phyloP scores from a whole-genome alignment of 2,113 vertebrate species.

The Lethenteron camtschaticum region DNA sequence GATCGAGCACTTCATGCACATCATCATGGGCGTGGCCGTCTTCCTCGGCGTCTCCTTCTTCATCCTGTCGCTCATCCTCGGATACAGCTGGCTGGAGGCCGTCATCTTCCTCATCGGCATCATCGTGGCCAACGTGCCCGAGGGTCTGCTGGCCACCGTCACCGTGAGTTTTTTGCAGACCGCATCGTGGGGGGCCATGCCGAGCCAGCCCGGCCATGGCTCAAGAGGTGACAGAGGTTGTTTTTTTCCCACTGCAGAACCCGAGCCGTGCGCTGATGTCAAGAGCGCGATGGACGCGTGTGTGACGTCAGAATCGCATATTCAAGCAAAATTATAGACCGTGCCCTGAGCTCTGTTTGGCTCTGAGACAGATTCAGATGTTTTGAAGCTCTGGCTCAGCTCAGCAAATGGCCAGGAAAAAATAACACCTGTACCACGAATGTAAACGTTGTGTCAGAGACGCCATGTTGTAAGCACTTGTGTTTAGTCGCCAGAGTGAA shows the following conservation, averaged over 20 bases:
- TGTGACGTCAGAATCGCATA: neutral
- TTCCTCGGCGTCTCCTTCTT: slow-evolving; percentile 56
- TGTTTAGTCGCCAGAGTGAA: no score
- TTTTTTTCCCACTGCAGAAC: neutral
- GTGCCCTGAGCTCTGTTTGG: no score
- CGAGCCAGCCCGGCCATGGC: no score
- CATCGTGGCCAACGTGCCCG: slow-evolving; percentile 72
- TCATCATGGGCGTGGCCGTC: slow-evolving; percentile 65
- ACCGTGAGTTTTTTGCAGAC: slow-evolving; percentile 33
- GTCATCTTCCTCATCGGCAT: slow-evolving; percentile 82
- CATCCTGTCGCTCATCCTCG: slow-evolving; percentile 44
- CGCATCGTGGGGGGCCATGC: no score
- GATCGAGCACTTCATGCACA: slow-evolving; percentile 73
- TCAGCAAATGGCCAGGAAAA: no score
- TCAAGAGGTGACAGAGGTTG: no score
- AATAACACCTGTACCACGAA: no score
- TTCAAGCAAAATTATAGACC: neutral
- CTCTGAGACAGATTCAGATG: no score
- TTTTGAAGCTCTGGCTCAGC: no score
- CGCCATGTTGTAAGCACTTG: no score
- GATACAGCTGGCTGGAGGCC: slow-evolving; percentile 56
- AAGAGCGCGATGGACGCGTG: neutral
- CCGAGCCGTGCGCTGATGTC: neutral
- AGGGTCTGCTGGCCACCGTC: slow-evolving; percentile 66
- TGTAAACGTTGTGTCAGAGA: no score